Evolutionary conservation across 2,113 vertebrate genomes (phyloP).

Genomic region (Tauraco erythrolophus): DNA sequence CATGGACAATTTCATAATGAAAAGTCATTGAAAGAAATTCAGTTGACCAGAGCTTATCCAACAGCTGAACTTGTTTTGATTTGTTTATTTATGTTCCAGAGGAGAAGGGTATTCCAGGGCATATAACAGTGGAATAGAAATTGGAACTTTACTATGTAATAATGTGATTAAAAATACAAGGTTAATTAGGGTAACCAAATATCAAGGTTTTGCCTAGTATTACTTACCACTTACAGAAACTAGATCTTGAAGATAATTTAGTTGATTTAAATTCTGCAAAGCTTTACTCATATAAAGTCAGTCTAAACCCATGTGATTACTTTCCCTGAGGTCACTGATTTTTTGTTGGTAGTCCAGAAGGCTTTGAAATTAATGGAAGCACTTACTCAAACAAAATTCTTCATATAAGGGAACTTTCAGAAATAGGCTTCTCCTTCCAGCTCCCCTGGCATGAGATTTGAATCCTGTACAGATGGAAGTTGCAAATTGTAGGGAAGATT

Average conservation of each 20-base stretch:
- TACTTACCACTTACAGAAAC: constrained; percentile 5
- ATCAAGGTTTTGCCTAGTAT: constrained; percentile 6
- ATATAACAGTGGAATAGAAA: not conserved
- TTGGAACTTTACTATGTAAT: constrained; percentile 25
- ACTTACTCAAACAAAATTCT: not conserved
- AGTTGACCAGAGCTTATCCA: not conserved
- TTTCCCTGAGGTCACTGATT: not conserved
- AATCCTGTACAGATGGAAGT: not conserved
- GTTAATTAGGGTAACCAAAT: constrained; percentile 50
- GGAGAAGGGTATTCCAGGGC: not conserved
- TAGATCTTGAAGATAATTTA: constrained; percentile 5
- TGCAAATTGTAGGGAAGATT: not conserved
- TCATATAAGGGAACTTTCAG: not conserved
- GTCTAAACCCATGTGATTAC: not conserved
- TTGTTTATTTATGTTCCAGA: constrained; percentile 4
- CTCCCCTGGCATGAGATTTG: not conserved
- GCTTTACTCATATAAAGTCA: not conserved
- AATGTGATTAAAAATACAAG: constrained; percentile 19
- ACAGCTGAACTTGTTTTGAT: constrained; percentile 1
- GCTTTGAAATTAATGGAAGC: constrained; percentile 22
- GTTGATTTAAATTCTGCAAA: constrained; percentile 5
- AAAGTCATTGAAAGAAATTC: constrained; percentile 16
- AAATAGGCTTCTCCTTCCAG: not conserved
- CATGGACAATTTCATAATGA: not conserved
- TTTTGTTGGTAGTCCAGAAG: constrained; percentile 7